Evolutionary conservation across 2,888 invertebrate genomes (phyloP), one percentile per base, ranked within the genome.

Genomic region (Caenorhabditis sp.): DNA sequence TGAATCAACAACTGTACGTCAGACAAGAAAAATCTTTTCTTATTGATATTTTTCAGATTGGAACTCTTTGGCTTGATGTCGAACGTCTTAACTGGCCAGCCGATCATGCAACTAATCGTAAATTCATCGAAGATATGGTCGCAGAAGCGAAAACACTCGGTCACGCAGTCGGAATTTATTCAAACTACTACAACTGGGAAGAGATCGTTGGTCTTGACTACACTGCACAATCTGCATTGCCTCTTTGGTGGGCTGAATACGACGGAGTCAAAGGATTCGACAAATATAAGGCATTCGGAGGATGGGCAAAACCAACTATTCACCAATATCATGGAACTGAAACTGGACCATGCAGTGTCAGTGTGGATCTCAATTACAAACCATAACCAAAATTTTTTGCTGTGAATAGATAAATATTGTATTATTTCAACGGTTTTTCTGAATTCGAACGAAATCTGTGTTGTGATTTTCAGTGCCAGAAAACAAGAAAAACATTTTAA

Each of bases 161-260:
- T 12, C 50, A 70, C 14, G 59, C 62, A 53, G 61, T 64, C 57
- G 80, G 77, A 31, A 77, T 80, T 64, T 81, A 81, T 68, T 64
- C 76, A 23, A 81, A 78, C 63, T 59, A 67, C 65, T 64, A 80
- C 71, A 81, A 80, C 57, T 81, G 81, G 81, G 69, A 65, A 49
- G 63, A 59, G n/a, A 80, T 80, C 61, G 81, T 80, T 36, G 81
- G 81, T 31, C 61, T 71, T 23, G 67, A 71, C 66, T 81, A 76
- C 73, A 68, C 59, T 26, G 70, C 59, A 12, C 64, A 61, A 52
- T 53, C 64, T 17, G 49, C 69, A 31, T 59, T 67, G 31, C 77
- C 72, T 25, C 73, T 81, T 49, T 81, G 81, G 81, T 78, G 74
- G 78, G 80, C 80, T 4, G 70, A 69, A 64, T 80, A 80, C 70